These are phyloP conservation scores for Lydus trimaculatus DNA, from an alignment of 2,888 invertebrate species.

Conservation along the genomic window DNA sequence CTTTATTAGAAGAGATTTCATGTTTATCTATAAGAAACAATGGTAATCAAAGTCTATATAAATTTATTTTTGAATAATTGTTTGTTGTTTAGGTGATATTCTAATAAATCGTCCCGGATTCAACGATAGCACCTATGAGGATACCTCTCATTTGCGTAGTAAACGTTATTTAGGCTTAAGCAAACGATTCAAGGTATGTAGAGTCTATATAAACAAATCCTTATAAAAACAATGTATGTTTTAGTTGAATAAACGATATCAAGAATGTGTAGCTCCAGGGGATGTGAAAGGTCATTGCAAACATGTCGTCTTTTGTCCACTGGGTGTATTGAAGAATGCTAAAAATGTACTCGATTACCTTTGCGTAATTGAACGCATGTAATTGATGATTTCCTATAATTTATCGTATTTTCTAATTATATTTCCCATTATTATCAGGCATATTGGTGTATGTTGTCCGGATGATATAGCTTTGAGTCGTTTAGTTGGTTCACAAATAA, in stretches of 20 bases:
- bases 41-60: not conserved
- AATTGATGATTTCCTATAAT: constrained; percentile 48
- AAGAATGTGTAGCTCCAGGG: constrained; percentile 66
- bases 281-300: constrained; percentile 73
- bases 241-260: constrained; percentile 69
- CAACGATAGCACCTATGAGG: constrained; percentile 1
- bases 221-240: constrained; percentile 29
- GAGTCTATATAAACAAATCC: not conserved
- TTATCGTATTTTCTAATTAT: constrained; percentile 6
- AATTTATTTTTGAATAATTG: not conserved
- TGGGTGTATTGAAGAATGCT: constrained; percentile 61
- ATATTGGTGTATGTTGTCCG: constrained; percentile 80
- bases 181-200: constrained; percentile 48
- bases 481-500: constrained; percentile 52
- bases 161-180: constrained; percentile 53
- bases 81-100: constrained; percentile 11
- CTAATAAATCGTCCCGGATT: constrained; percentile 18
- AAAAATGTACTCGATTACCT: constrained; percentile 69
- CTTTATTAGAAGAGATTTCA: not conserved
- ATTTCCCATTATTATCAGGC: constrained; percentile 52
- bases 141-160: constrained; percentile 16
- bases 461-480: constrained; percentile 60
- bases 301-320: constrained; percentile 68
- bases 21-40: constrained; percentile 8
- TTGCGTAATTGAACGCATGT: constrained; percentile 74